Evolutionary conservation across 2,797 vertebrate species (phyloP).

Genomic region (Diglossa cyanea): DNA sequence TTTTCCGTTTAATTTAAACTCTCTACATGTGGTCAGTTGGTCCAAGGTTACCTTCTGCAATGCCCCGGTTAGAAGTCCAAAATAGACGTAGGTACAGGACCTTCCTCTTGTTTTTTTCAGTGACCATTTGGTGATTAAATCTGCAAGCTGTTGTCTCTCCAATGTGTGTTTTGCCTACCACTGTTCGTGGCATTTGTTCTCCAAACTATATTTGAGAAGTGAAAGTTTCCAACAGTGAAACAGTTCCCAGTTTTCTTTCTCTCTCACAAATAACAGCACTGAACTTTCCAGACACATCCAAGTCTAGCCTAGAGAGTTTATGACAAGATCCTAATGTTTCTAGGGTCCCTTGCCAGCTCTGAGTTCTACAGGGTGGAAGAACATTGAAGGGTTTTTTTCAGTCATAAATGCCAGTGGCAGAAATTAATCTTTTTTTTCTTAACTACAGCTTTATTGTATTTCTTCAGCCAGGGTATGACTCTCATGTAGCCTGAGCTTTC

Average conservation of each 20-base stretch:
- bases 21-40: background rate
- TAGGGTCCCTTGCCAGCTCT: background rate
- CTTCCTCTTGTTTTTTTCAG: background rate
- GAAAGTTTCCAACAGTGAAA: constrained; percentile 13
- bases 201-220: background rate
- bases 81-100: constrained; percentile 11
- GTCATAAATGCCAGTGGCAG: background rate
- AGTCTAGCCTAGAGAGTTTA: background rate
- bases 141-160: constrained; percentile 13
- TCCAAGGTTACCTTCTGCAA: constrained; percentile 23
- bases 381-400: background rate
- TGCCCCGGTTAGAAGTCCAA: background rate
- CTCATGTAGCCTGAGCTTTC: background rate
- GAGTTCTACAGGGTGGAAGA: background rate
- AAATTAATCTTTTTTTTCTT: background rate
- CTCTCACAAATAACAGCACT: background rate
- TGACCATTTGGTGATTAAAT: constrained; percentile 33
- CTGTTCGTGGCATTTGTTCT: constrained; percentile 44
- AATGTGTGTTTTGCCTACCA: background rate
- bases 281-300: background rate
- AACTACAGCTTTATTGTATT: constrained; percentile 1
- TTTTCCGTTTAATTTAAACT: constrained; percentile 13
- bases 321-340: background rate
- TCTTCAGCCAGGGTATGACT: background rate
- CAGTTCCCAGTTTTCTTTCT: background rate